Evolutionary conservation across 2,888 invertebrate genomes (phyloP), one percentile per base, ranked within the genome.

Genomic region (Heliconius erato): DNA sequence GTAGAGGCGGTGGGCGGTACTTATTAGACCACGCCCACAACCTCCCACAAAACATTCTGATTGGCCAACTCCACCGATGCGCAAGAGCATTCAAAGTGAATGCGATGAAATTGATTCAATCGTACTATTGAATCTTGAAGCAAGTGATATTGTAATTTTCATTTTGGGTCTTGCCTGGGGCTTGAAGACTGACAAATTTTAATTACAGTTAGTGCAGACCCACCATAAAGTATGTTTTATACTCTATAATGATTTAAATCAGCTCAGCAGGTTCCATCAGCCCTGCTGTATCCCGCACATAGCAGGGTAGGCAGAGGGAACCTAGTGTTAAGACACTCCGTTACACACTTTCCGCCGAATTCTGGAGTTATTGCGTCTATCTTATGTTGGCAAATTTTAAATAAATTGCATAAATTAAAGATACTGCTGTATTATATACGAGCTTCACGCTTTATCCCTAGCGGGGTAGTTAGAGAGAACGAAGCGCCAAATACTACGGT

Each of bases 41-140:
- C 89, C 88, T 87, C 89, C 89, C 89, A 87, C 85, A 81, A 87
- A 84, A 83, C 79, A 77, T 84, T 88, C 87, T 89, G 90, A 94
- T 95, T 95, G 95, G 95, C 85, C 83, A 89, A 84, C 82, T 79
- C 80, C 79, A 85, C 84, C 84, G 84, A 86, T 88, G 94, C 92
- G 94, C 91, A 87, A 84, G 91, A 93, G 93, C 94, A 93, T 87
- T 84, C 82, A 85, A 85, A 81, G 80, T 84, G 80, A 81, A 87
- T 85, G 88, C 87, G 87, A 87, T 88, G 87, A 91, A 92, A 94
- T 94, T 92, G 91, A 94, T 93, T 92, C 91, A 92, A 91, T 90
- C 87, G 86, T 88, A 89, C 90, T 90, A 88, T 90, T 91, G 89
- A 91, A 90, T 90, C 88, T 89, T 90, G 91, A 79, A 71, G 16